phyloP scores from a whole-genome alignment of 2,797 vertebrate genomes.

The Anguilla anguilla region DNA sequence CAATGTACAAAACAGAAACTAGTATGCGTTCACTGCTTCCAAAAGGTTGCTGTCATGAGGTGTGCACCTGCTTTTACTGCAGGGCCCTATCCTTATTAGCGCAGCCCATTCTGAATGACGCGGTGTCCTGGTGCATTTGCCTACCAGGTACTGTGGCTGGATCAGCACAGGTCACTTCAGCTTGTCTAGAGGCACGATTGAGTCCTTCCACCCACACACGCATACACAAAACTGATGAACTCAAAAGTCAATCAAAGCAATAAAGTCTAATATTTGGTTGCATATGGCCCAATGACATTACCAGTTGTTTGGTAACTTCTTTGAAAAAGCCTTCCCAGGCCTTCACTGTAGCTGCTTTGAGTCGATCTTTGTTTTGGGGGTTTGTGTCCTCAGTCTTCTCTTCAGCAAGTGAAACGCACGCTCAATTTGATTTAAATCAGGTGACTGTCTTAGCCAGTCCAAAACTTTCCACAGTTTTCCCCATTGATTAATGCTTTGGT shows the following conservation, averaged over 20 bases:
- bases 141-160: background rate
- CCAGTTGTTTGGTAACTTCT: too few relatives aligned
- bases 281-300: too few relatives aligned
- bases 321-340: too few relatives aligned
- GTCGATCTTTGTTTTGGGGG: too few relatives aligned
- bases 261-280: too few relatives aligned
- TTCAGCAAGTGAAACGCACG: too few relatives aligned
- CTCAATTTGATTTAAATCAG: too few relatives aligned
- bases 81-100: background rate
- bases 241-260: background rate
- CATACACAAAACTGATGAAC: background rate
- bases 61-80: background rate
- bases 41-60: background rate
- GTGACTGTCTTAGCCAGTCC: too few relatives aligned
- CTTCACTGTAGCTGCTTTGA: background rate
- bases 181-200: background rate
- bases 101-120: background rate
- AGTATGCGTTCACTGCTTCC: background rate
- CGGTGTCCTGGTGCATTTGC: background rate
- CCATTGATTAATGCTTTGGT: too few relatives aligned
- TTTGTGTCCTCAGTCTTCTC: too few relatives aligned
- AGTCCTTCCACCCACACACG: background rate
- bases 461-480: too few relatives aligned
- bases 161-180: background rate
- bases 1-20: background rate